Evolutionary conservation across 2,888 invertebrate genomes (phyloP), one percentile per base, ranked within the genome.

Genomic region (Corbicula japonica): DNA sequence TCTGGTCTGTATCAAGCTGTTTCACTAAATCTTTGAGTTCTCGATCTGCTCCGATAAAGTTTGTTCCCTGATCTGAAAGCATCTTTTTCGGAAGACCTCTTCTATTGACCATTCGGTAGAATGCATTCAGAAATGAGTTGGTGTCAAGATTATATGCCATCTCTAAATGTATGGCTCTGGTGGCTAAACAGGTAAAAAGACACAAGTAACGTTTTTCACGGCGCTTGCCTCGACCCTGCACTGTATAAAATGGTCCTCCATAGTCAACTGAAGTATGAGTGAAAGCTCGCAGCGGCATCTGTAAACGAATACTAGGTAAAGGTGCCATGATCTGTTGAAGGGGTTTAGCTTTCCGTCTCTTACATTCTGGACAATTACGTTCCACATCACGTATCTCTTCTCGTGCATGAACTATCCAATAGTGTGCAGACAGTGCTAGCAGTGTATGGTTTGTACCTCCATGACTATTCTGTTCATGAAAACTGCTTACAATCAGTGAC

Each of bases 321-420:
- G 77, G 74, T 18, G 60, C 75, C 78, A 76, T 78, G 4, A 76
- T 58, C 28, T 79, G 78, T 23, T 48, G 26, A 21, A 32, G 35
- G 26, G 58, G n/a, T 62, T 72, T 76, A 0, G 65, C 73, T 34
- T 76, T 80, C 12, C 41, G 21, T 5, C 61, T 21, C 58, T 46
- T 54, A 61, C 75, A 79, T 80, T 65, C 50, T 0, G 28, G 23
- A 56, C 79, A 82, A 15, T 56, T 26, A 23, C 21, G 66, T 58
- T 77, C 77, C 56, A 23, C n/a, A 58, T 73, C 80, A 30, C 83
- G 62, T 50, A 81, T 70, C n/a, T 21, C 78, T 60, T 85, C 85
- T 32, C 80, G 32, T 12, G 61, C 82, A 26, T 41, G 32, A 3
- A 82, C 58, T 6, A 83, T 72, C 75, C 79, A 85, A 34, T 72